A percentile compares a stretch with the other conserved stretches of the same genome.
Evolutionary conservation across 2,113 vertebrate species (phyloP).

Genomic region (Cavia aperea): DNA sequence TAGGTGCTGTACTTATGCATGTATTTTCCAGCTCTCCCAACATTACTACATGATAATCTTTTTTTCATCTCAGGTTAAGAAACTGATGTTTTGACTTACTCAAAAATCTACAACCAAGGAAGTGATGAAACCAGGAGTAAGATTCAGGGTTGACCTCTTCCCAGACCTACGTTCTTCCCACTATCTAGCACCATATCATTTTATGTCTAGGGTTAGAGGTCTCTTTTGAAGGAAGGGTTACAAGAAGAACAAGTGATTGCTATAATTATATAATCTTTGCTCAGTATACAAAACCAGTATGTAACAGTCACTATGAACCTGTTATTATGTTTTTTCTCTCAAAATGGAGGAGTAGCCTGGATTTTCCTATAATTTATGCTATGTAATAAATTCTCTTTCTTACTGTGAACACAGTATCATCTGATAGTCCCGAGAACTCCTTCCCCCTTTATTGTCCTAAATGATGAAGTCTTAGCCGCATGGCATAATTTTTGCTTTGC

Average conservation of each 20-base stretch:
- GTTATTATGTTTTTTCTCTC: not conserved
- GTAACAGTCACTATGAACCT: constrained; percentile 22
- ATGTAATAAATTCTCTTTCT: constrained; percentile 34
- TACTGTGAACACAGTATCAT: constrained; percentile 37
- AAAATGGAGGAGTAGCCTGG: not conserved
- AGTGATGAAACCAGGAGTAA: not conserved
- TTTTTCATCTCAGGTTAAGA: constrained; percentile 2
- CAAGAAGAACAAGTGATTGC: constrained; percentile 13
- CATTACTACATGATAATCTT: not conserved
- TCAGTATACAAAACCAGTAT: constrained; percentile 23
- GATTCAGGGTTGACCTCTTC: not conserved
- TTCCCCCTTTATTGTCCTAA: constrained; percentile 43
- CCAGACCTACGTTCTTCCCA: not conserved
- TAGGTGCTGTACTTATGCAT: not conserved
- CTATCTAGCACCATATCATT: not conserved
- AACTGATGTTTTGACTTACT: not conserved
- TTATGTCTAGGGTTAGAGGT: not conserved
- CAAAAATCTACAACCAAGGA: not conserved
- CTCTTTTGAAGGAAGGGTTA: not conserved
- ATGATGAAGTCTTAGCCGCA: constrained; percentile 19
- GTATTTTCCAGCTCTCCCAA: constrained; percentile 18
- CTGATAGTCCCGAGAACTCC: not conserved
- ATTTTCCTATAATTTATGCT: constrained; percentile 34
- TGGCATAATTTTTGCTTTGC: constrained; percentile 36
- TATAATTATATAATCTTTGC: constrained; percentile 10